Conservation (phyloP, 2,797 vertebrate genomes). For the Pseudomugil tenellus region DNA sequence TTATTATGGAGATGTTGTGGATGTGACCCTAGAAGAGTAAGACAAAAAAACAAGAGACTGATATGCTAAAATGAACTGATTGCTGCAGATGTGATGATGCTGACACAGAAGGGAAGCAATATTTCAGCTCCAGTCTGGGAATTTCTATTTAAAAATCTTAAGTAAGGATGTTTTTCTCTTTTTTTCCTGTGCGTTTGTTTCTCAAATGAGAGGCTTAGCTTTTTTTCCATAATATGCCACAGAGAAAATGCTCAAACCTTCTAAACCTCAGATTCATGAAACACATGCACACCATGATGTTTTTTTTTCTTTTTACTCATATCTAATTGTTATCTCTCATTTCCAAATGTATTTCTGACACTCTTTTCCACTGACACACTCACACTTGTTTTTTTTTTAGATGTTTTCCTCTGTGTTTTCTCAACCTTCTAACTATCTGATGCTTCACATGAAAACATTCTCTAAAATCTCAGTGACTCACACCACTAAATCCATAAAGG, state of each 20-base stretch:
- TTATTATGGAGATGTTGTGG: constrained; percentile 16
- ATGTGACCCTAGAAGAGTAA: constrained; percentile 2
- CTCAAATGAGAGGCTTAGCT: constrained; percentile 2
- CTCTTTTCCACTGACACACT: neutral
- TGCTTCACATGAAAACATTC: constrained; percentile 1
- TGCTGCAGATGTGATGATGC: constrained; percentile 13
- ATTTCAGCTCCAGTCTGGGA: constrained; percentile 3
- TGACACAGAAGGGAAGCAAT: constrained; percentile 20
- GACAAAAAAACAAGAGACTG: constrained; percentile 16
- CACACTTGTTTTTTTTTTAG: neutral
- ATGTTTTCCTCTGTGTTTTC: constrained; percentile 16
- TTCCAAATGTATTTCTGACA: constrained; percentile 6
- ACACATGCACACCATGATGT: constrained; percentile 4
- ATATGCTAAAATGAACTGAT: constrained; percentile 11
- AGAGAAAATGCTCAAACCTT: constrained; percentile 11
- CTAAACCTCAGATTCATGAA: constrained; percentile 11
- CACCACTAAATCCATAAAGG: constrained; percentile 37
- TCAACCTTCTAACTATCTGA: constrained; percentile 6
- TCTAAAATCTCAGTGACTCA: constrained; percentile 16
- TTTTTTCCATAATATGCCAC: constrained; percentile 9
- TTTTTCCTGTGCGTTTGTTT: neutral
- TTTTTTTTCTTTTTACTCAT: constrained; percentile 3
- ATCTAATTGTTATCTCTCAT: neutral
- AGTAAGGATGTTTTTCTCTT: neutral
- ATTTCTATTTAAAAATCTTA: constrained; percentile 6